A percentile compares a stretch with the other conserved stretches of the same genome.
phyloP scores from a whole-genome alignment of 2,797 vertebrate species.

The Pristis pectinata region DNA sequence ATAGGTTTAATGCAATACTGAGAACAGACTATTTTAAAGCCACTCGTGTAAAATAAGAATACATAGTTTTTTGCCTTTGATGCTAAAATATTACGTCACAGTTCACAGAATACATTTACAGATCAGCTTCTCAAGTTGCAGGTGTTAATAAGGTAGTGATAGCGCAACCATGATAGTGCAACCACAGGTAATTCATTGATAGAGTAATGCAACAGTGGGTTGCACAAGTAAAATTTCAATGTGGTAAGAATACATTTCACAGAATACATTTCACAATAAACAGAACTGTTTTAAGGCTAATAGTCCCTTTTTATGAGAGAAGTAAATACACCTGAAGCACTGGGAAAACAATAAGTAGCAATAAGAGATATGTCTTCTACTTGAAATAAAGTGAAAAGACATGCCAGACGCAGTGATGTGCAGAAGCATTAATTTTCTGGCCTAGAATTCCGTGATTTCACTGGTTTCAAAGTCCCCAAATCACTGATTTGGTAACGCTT shows the following conservation, averaged over 20 bases:
- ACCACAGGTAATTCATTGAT: too few species aligned
- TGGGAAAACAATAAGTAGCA: not conserved
- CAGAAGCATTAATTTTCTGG: not conserved
- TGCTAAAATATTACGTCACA: too few species aligned
- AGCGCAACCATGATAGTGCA: too few species aligned
- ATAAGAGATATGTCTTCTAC: not conserved
- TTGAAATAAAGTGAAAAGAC: not conserved
- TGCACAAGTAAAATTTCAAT: too few species aligned
- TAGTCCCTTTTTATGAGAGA: not conserved
- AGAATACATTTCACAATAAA: too few species aligned
- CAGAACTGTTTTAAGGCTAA: not conserved
- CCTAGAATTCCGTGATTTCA: not conserved
- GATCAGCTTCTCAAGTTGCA: too few species aligned
- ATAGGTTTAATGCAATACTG: not conserved
- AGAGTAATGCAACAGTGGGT: too few species aligned
- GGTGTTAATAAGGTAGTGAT: too few species aligned
- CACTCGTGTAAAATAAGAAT: not conserved
- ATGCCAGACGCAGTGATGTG: not conserved
- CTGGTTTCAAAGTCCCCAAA: not conserved
- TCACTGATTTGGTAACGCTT: not conserved
- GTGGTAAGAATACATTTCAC: too few species aligned
- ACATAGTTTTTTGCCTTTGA: too few species aligned
- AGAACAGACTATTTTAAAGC: not conserved
- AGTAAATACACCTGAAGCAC: not conserved
- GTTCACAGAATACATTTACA: too few species aligned